Base-by-base conservation (phyloP, 2,888 invertebrate species). In the Aphodius granarius region DNA sequence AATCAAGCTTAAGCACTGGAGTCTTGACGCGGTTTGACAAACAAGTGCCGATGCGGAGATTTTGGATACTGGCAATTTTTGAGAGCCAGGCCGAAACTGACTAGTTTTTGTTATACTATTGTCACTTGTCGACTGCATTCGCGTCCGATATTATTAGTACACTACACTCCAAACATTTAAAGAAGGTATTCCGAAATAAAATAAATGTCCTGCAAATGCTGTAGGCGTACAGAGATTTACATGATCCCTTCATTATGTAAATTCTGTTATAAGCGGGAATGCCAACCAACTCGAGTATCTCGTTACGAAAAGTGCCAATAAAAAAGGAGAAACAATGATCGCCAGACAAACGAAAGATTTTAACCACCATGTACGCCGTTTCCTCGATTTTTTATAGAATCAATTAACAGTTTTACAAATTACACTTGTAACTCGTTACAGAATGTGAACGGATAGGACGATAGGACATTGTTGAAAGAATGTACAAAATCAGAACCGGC, bases 361-460 rank as follows among this genome's bases (percentile, higher is more conserved):
- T 43, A 43, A 6, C 43, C 13, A 13, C 43, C 43, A 43, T 43
- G 6, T 13, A 43, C 43, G 43, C 43, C 4, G 78, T 63, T 73
- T 73, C 77, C n/a, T 68, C 64, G 6, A 78, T 71, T 9, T 74
- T 73, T 23, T 62, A 71, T 77, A 78, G 73, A 68, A 78, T 76
- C 20, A 75, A 73, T 66, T 65, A 23, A 64, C 16, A 64, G 20
- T 75, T 17, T 62, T 18, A 65, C 19, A 18, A 18, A 17, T 65
- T 65, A 18, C 1, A n/a, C 19, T 15, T 65, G 19, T 43, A 43
- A 43, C 13, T 43, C 43, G 43, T 43, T 43, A 6, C 43, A 3
- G 43, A 6, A 13, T 43, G 43, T 43, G 43, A 43, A 13, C 43
- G 43, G 43, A 43, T 13, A 9, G 43, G 43, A 43, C 9, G 2